Evolutionary conservation across 2,113 vertebrate genomes (phyloP), one percentile per base, ranked within the genome.

Genomic region (Menura novaehollandiae): DNA sequence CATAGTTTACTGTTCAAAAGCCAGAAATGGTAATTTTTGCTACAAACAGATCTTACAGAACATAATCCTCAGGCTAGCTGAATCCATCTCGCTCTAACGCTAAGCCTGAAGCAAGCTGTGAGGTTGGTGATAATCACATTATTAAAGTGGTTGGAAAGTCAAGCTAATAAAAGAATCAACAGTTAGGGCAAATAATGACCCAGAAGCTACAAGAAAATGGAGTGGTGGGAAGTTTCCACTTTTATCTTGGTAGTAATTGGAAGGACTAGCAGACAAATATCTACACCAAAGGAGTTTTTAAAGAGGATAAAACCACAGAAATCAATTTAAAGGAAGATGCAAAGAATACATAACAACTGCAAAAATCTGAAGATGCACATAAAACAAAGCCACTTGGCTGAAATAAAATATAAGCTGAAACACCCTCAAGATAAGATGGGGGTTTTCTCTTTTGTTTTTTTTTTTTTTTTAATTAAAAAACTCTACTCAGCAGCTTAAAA

Each of bases 1-100:
- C 52, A 77, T 9, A 63, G 64, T 93, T 89, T 85, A 47, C 33
- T 56, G 28, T 79, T 94, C 64, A 88, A 91, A 96, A 72, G 28
- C 58, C 64, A 94, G 44, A 93, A 95, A 92, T 77, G 49, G 60
- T 66, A 67, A 94, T 91, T 95, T 95, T 96, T 91, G 88, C 78
- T 85, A 73, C 39, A 96, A 91, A 95, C 21, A 88, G 26, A 62
- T 77, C 59, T 72, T 72, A 58, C 63, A 82, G 43, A 94, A 75
- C 37, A 17, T 52, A 72, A 92, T 60, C 62, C 64, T 91, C 44
- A 51, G 43, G 82, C 66, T 71, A 91, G 43, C n/a, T 85, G 76
- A 91, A 88, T 86, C 64, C 55, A 91, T 51, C 89, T 75, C 20
- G 6, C 30, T n/a, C 17, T 51, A 71, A 81, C 2, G 6, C 68